phyloP scores from a whole-genome alignment of 2,113 vertebrate genomes.

The Isurus oxyrinchus region DNA sequence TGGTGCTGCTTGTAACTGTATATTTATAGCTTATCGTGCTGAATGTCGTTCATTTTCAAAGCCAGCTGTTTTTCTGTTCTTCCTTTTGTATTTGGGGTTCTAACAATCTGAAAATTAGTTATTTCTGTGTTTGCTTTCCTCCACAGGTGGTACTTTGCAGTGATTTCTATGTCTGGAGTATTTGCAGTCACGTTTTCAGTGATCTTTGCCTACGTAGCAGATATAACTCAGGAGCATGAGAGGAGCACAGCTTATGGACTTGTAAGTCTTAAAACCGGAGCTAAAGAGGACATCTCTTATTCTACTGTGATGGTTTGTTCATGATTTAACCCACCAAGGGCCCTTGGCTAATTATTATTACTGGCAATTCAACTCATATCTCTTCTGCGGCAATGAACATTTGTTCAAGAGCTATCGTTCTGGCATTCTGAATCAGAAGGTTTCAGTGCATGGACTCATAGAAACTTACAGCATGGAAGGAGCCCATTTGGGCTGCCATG shows the following conservation, averaged over 20 bases:
- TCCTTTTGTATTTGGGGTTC: background rate
- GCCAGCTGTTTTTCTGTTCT: background rate
- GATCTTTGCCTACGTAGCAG: constrained; percentile 82
- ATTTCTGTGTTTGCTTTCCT: background rate
- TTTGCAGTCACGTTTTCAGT: constrained; percentile 87
- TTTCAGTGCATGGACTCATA: background rate
- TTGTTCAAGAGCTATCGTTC: background rate
- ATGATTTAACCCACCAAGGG: background rate
- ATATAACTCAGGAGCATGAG: constrained; percentile 85
- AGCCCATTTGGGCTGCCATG: background rate
- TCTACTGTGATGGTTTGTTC: background rate
- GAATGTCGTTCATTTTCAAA: background rate
- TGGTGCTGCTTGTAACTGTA: background rate
- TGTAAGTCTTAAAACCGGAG: constrained; percentile 56
- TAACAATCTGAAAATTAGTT: constrained; percentile 33
- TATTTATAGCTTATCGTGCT: background rate
- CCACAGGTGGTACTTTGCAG: constrained; percentile 86
- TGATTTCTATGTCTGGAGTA: constrained; percentile 86
- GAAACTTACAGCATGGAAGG: background rate
- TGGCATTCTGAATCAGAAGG: background rate
- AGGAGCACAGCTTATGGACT: constrained; percentile 81
- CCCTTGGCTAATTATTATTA: background rate
- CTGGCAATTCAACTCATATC: background rate
- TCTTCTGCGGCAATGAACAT: too few relatives aligned
- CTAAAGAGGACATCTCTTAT: background rate